Conservation (phyloP, 2,113 vertebrate genomes). For the Nothoprocta perdicaria region DNA sequence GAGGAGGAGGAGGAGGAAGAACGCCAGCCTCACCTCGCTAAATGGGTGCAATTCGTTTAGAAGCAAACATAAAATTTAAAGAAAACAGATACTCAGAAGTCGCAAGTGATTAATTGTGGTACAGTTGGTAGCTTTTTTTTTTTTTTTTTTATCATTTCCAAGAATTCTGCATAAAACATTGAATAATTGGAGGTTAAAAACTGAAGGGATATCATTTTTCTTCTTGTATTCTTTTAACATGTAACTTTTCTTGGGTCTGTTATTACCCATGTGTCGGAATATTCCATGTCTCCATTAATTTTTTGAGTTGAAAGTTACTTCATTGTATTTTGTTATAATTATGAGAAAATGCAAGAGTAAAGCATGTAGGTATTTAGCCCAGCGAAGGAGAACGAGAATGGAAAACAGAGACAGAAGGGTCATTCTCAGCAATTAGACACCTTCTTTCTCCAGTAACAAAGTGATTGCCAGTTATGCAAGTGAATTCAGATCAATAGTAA, state of each 20-base stretch:
- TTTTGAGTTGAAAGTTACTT: neutral
- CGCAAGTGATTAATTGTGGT: neutral
- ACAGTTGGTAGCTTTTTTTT: neutral
- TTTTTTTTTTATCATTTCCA: neutral
- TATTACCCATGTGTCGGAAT: neutral
- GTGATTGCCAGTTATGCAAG: neutral
- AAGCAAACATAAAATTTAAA: neutral
- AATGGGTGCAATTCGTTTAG: neutral
- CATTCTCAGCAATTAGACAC: constrained; percentile 32
- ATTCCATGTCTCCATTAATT: neutral
- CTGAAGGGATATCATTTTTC: neutral
- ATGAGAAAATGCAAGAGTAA: neutral
- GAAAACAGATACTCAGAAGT: neutral
- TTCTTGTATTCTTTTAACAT: neutral
- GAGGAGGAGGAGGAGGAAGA: neutral
- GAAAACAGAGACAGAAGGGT: constrained; percentile 24
- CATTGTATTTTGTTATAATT: neutral
- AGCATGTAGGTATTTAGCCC: neutral
- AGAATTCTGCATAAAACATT: neutral
- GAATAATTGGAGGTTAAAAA: neutral
- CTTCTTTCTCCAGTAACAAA: constrained; percentile 33
- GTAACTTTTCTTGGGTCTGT: neutral
- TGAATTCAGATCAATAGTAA: constrained; percentile 2
- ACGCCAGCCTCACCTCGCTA: too few relatives aligned
- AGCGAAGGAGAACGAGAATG: neutral